Conservation (phyloP, 2,888 invertebrate genomes). For the Archaeoteleia sp. region DNA sequence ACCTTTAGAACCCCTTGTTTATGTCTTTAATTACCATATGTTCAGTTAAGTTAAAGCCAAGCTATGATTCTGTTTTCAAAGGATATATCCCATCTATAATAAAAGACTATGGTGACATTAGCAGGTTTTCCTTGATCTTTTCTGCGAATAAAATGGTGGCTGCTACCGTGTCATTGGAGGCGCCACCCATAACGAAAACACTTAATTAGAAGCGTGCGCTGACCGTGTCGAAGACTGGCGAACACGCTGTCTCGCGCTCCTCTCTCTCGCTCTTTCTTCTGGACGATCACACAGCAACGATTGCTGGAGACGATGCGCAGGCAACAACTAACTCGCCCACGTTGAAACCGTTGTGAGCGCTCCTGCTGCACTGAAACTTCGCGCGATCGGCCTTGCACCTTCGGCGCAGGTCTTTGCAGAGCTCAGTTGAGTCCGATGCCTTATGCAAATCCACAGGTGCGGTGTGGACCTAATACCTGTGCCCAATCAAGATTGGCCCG, state of each 20-base stretch:
- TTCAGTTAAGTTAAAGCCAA: no score
- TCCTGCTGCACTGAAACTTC: conserved; percentile 27
- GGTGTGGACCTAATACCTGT: conserved; percentile 48
- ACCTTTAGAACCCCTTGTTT: no score
- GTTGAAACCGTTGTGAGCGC: conserved; percentile 21
- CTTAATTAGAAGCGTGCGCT: conserved; percentile 60
- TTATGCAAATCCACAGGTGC: conserved; percentile 63
- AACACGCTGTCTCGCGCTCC: conserved; percentile 50
- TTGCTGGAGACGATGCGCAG: conserved; percentile 37
- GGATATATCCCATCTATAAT: no score
- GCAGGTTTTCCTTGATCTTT: no score
- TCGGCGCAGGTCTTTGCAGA: conserved; percentile 22
- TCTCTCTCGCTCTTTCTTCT: conserved; percentile 25
- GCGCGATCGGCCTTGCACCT: conserved; percentile 50
- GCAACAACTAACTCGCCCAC: conserved; percentile 47
- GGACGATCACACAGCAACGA: conserved; percentile 31
- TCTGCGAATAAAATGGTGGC: neutral
- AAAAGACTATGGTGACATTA: no score
- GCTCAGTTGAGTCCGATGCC: conserved; percentile 46
- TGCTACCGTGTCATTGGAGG: conserved; percentile 6
- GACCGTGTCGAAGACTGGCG: conserved; percentile 53
- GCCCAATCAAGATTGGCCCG: conserved; percentile 54
- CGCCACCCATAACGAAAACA: conserved; percentile 61
- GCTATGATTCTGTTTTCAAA: no score
- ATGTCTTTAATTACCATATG: no score